Base-by-base conservation (phyloP, 1,140 invertebrate genomes). In the Drosophila tristis region DNA sequence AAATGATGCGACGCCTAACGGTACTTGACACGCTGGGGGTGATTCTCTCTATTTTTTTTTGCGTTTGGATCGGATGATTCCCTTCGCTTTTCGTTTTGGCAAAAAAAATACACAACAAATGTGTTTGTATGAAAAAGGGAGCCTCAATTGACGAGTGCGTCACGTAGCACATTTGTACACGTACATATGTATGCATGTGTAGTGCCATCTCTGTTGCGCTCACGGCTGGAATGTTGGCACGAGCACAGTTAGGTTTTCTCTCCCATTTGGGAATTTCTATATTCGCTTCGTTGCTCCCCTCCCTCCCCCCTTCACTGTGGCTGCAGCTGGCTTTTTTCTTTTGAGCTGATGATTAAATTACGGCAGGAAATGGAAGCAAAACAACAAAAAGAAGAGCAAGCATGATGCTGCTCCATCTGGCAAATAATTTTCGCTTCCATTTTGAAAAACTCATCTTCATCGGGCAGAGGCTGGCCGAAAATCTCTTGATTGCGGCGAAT, bases 301-400 rank as follows among this genome's bases (percentile, higher is more conserved):
- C 4, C 4, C 9, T 39, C 11, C 20, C 3, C 11, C 35, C 35
- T 13, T 13, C 9, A 13, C 4, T 5, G 11, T 5, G 35, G 11
- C 11, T 72, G 73, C 56, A 35, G 53, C 15, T 60, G 56, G 53
- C 44, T 55, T 35, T 74, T 31, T 49, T 67, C 67, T 50, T 71
- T 63, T 57, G 72, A 71, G 59, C 42, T 71, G 66, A 74, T 71
- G 72, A 74, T 74, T 74, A 74, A 74, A 74, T 74, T 74, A 74
- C 60, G 66, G 60, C 72, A 74, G 72, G 72, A 74, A 74, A 58
- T 55, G 55, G 50, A 74, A 60, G 49, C 66, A 58, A 15, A 70
- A 55, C 49, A 70, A 72, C 43, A 48, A 20, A 59, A 53, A 48
- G 8, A 51, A 29, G 13, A 60, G 62, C 31, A 53, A 48, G 47